A percentile compares a stretch with the other conserved stretches of the same genome.
Evolutionary conservation across 2,888 invertebrate species (phyloP).

Genomic region (Phymatocera aterrima): DNA sequence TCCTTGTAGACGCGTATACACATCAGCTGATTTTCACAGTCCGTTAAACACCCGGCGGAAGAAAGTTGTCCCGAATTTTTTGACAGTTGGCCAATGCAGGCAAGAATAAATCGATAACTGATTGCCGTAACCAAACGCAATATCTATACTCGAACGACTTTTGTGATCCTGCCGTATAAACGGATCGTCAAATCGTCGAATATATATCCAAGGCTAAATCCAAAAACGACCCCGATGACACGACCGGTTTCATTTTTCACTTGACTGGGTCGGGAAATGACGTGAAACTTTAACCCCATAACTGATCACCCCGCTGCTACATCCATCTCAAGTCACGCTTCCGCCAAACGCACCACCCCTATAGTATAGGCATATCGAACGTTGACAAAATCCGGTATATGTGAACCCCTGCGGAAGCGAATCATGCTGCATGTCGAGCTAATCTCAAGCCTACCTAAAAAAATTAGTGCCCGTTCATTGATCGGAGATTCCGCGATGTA

Average conservation of each 20-base stretch:
- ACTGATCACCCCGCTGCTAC: constrained; percentile 54
- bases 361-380: neutral
- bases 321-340: constrained; percentile 44
- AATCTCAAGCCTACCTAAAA: constrained; percentile 14
- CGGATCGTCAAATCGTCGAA: constrained; percentile 24
- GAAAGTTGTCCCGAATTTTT: constrained; percentile 24
- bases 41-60: neutral
- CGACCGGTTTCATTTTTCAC: constrained; percentile 57
- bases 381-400: constrained; percentile 17
- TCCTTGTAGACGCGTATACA: neutral
- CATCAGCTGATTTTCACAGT: constrained; percentile 2
- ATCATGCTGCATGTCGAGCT: constrained; percentile 13
- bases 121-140: constrained; percentile 6
- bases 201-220: constrained; percentile 8
- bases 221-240: constrained; percentile 31
- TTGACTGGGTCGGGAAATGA: constrained; percentile 56
- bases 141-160: constrained; percentile 21
- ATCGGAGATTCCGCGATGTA: neutral
- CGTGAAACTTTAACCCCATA: constrained; percentile 57
- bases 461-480: constrained; percentile 36
- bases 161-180: neutral
- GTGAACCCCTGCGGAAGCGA: constrained; percentile 2
- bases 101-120: constrained; percentile 28
- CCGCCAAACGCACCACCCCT: constrained; percentile 31
- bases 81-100: constrained; percentile 29